phyloP scores from a whole-genome alignment of 2,888 invertebrate species.

The Sminthurinus aureus region DNA sequence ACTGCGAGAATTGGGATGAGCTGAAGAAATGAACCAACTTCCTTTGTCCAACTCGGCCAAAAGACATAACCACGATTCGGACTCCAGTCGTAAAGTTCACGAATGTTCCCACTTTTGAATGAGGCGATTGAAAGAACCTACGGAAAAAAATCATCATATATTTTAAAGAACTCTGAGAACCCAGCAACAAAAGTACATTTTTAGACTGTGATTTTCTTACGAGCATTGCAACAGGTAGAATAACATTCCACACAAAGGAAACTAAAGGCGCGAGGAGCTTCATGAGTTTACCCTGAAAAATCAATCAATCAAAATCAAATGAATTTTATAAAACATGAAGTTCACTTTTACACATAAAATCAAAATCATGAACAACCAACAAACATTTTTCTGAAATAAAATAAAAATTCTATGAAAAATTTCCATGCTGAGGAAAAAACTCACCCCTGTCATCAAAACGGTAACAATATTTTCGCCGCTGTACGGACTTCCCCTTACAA shows the following conservation, averaged over 20 bases:
- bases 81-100: constrained; percentile 74
- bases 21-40: constrained; percentile 79
- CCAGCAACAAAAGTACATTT: neutral
- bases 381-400: too few species aligned
- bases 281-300: constrained; percentile 63
- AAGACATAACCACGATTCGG: constrained; percentile 71
- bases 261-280: constrained; percentile 69
- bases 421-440: too few species aligned
- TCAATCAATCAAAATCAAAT: too few species aligned
- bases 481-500: constrained; percentile 85
- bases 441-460: constrained; percentile 65
- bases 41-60: constrained; percentile 82
- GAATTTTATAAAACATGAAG: too few species aligned
- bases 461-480: constrained; percentile 77
- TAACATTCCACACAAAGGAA: constrained; percentile 87
- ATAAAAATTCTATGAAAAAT: too few species aligned
- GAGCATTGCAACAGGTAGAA: constrained; percentile 81
- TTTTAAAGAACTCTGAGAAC: neutral
- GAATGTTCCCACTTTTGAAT: constrained; percentile 74
- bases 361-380: too few species aligned
- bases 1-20: constrained; percentile 77
- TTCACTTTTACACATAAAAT: too few species aligned
- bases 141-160: neutral
- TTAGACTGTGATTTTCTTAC: constrained; percentile 65
- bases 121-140: constrained; percentile 73